These are phyloP conservation scores for Harpagifer antarcticus DNA, from an alignment of 2,797 vertebrate genomes.

Conservation along the genomic window DNA sequence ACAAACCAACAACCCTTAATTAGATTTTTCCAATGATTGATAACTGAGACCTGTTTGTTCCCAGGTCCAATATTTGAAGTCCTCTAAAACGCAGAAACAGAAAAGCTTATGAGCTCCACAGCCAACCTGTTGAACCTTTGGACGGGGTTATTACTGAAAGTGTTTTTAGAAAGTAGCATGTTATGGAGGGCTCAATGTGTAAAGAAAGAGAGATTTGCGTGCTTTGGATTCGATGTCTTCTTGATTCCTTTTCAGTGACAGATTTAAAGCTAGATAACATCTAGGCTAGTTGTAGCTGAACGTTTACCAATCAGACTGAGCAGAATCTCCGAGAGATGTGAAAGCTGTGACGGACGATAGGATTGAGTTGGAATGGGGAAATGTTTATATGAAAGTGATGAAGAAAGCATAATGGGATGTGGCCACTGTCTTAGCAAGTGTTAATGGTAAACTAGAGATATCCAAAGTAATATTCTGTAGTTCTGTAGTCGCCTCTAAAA, in stretches of 20 bases:
- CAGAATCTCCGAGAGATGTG: conserved; percentile 60
- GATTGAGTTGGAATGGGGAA: conserved; percentile 41
- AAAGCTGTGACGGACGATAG: conserved; percentile 57
- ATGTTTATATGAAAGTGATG: conserved; percentile 70
- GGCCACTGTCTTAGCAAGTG: conserved; percentile 72
- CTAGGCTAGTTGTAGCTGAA: conserved; percentile 52
- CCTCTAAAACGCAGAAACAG: conserved; percentile 8
- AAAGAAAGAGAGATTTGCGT: conserved; percentile 48
- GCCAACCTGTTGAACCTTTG: conserved; percentile 42
- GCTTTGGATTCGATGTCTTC: conserved; percentile 57
- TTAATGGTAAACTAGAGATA: conserved; percentile 70
- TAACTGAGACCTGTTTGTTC: not conserved
- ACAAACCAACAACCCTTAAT: conserved; percentile 27
- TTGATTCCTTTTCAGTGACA: conserved; percentile 64
- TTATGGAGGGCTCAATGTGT: conserved; percentile 51
- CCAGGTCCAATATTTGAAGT: conserved; percentile 19
- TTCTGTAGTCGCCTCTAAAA: conserved; percentile 32
- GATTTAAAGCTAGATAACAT: conserved; percentile 55
- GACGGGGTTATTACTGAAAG: conserved; percentile 44
- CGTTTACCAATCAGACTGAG: conserved; percentile 63
- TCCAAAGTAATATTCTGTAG: conserved; percentile 50
- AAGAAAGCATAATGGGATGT: conserved; percentile 79
- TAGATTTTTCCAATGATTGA: conserved; percentile 22
- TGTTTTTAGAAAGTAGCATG: conserved; percentile 59
- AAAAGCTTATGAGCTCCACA: conserved; percentile 33